Evolutionary conservation across 2,888 invertebrate species (phyloP).

Genomic region (Pterobdella sp.): DNA sequence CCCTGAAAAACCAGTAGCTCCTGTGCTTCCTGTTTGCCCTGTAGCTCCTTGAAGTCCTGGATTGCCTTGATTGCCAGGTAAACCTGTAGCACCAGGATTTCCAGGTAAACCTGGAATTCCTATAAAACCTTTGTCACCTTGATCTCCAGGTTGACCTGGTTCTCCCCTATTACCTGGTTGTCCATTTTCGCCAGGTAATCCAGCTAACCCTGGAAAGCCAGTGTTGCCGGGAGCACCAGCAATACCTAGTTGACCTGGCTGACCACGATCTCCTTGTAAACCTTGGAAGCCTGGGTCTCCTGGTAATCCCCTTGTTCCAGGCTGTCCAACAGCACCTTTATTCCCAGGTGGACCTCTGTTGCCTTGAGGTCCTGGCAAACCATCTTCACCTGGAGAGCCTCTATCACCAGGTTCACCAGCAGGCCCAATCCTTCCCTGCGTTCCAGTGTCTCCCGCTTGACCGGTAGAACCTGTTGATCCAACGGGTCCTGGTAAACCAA

Average conservation of each 20-base stretch:
- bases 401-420: slow-evolving; percentile 28
- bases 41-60: slow-evolving; percentile 28
- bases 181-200: slow-evolving; percentile 28
- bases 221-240: slow-evolving; percentile 28
- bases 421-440: slow-evolving; percentile 29
- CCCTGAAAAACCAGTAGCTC: slow-evolving; percentile 27
- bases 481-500: slow-evolving; percentile 29
- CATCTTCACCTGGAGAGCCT: slow-evolving; percentile 40
- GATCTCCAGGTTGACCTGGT: slow-evolving; percentile 22
- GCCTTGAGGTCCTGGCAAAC: slow-evolving; percentile 33
- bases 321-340: slow-evolving; percentile 26
- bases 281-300: slow-evolving; percentile 33
- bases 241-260: slow-evolving; percentile 24
- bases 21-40: slow-evolving; percentile 25
- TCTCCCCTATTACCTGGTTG: slow-evolving; percentile 15
- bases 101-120: slow-evolving; percentile 30
- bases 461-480: slow-evolving; percentile 31
- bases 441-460: slow-evolving; percentile 18
- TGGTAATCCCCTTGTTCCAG: slow-evolving; percentile 56
- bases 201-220: slow-evolving; percentile 27
- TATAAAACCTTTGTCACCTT: slow-evolving; percentile 23
- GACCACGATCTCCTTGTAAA: slow-evolving; percentile 16
- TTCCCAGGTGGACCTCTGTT: slow-evolving; percentile 24
- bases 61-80: slow-evolving; percentile 22
- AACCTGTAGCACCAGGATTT: slow-evolving; percentile 28